Evolutionary conservation across 2,113 vertebrate species (phyloP).

Genomic region (Sisor rabdophorus): DNA sequence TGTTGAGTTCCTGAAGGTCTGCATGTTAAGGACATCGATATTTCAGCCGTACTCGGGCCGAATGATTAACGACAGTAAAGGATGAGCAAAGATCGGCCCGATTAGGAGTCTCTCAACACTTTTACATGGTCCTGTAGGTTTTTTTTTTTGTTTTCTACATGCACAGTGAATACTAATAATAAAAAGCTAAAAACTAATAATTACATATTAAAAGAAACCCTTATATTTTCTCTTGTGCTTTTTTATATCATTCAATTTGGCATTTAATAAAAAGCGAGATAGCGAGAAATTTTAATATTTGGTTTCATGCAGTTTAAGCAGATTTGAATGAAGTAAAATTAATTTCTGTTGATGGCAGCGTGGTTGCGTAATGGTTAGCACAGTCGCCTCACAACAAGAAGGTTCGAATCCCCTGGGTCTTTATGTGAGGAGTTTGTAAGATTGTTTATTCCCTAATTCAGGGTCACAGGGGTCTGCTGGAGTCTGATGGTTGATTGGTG

Average conservation of each 20-base stretch:
- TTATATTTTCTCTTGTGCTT: not conserved
- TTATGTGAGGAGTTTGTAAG: too few species aligned
- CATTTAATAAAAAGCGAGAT: too few species aligned
- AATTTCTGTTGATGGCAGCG: too few species aligned
- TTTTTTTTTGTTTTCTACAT: not conserved
- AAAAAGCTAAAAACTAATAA: not conserved
- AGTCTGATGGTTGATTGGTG: too few species aligned
- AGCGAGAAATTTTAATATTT: too few species aligned
- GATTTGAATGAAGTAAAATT: too few species aligned
- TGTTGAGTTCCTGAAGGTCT: conserved; percentile 42
- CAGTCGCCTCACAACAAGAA: too few species aligned
- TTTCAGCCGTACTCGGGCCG: conserved; percentile 17
- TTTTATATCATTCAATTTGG: not conserved
- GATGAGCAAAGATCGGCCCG: conserved; percentile 18
- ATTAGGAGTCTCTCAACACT: conserved; percentile 20
- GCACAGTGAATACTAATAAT: not conserved
- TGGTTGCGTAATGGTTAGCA: too few species aligned
- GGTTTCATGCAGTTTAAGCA: too few species aligned
- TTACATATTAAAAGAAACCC: not conserved
- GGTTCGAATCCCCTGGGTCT: too few species aligned
- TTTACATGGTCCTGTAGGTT: not conserved
- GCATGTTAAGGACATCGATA: conserved; percentile 31
- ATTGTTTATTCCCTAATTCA: too few species aligned
- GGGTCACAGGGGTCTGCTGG: too few species aligned
- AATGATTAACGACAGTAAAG: conserved; percentile 39